phyloP scores from a whole-genome alignment of 2,113 vertebrate species.

The Calidris pugnax region DNA sequence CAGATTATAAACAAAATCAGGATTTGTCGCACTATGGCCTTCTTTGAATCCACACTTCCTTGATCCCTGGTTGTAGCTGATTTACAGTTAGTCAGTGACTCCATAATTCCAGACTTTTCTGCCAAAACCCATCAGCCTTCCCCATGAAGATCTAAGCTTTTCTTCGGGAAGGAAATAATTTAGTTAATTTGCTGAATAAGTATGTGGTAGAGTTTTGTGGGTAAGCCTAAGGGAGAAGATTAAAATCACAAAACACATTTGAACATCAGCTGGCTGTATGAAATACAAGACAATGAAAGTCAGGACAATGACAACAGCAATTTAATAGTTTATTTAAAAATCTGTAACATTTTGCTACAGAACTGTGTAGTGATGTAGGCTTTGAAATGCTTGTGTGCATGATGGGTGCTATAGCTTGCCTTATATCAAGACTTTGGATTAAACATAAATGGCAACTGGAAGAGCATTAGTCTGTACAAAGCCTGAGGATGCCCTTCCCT shows the following conservation, averaged over 20 bases:
- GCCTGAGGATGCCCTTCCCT: background rate
- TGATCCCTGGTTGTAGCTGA: conserved; percentile 9
- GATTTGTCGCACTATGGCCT: background rate
- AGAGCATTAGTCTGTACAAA: background rate
- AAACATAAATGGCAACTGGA: background rate
- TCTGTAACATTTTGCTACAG: background rate
- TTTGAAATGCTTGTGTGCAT: background rate
- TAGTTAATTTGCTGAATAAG: conserved; percentile 65
- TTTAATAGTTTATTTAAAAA: conserved; percentile 27
- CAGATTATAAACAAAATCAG: background rate
- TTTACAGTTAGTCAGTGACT: conserved; percentile 34
- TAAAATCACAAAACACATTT: conserved; percentile 48
- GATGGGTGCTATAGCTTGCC: background rate
- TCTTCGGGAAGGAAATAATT: conserved; percentile 59
- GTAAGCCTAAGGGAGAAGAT: conserved; percentile 59
- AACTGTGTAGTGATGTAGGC: background rate
- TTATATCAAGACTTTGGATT: background rate
- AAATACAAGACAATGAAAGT: conserved; percentile 40
- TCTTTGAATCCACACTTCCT: background rate
- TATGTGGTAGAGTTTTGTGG: conserved; percentile 59
- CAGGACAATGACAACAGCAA: conserved; percentile 16
- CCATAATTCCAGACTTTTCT: conserved; percentile 52
- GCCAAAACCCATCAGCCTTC: conserved; percentile 36
- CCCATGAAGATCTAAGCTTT: conserved; percentile 56
- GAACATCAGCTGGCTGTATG: conserved; percentile 18